Conservation (phyloP, 37 sponge, comb jelly and placozoan genomes). For the Sycon ciliatum region DNA sequence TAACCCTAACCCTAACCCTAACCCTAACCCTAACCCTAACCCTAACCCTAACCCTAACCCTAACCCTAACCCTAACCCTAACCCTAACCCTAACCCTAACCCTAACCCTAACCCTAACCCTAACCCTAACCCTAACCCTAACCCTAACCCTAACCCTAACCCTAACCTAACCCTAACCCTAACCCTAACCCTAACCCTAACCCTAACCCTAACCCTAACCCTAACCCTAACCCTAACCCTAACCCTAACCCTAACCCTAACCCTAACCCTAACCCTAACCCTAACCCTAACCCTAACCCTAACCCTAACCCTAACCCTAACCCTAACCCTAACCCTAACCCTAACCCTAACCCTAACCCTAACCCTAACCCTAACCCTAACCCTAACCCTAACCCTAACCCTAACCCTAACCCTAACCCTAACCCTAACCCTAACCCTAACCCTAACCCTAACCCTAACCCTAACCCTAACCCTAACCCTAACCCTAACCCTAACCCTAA, state of each 20-base stretch:
- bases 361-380: conserved; percentile 3
- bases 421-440: conserved; percentile 3
- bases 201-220: too few species aligned
- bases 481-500: too few species aligned
- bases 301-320: not conserved
- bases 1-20: too few species aligned
- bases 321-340: not conserved
- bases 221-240: not conserved
- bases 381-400: conserved; percentile 5
- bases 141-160: too few species aligned
- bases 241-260: not conserved
- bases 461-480: conserved; percentile 1
- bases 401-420: conserved; percentile 5
- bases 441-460: conserved; percentile 5
- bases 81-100: too few species aligned
- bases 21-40: too few species aligned
- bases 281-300: not conserved
- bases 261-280: not conserved
- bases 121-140: too few species aligned
- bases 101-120: too few species aligned
- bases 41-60: too few species aligned
- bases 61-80: too few species aligned
- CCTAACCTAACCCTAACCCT: too few species aligned
- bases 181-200: too few species aligned
- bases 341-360: not conserved